Conservation (phyloP, 2,113 vertebrate species). For the Stictonetta naevosa region DNA sequence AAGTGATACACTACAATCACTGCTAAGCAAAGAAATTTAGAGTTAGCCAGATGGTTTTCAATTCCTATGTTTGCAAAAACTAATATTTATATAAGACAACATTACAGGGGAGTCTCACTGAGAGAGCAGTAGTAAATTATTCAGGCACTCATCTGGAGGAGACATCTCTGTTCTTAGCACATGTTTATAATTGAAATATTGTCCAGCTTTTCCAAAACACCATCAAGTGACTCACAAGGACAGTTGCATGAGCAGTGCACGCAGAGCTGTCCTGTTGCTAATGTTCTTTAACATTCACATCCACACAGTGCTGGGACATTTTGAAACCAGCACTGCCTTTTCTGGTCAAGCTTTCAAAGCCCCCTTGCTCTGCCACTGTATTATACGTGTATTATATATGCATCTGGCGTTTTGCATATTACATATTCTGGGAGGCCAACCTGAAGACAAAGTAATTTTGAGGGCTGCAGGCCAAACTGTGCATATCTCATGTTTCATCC, state of each 20-base stretch:
- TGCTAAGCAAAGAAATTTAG: neutral
- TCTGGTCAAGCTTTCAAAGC: neutral
- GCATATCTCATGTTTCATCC: neutral
- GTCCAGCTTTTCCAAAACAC: neutral
- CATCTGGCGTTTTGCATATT: neutral
- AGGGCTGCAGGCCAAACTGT: neutral
- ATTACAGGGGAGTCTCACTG: neutral
- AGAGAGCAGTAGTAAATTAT: constrained; percentile 23
- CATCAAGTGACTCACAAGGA: neutral
- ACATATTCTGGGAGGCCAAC: neutral
- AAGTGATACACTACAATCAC: neutral
- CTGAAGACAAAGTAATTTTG: neutral
- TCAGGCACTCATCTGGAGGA: neutral
- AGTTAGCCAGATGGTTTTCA: neutral
- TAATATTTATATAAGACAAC: constrained; percentile 23
- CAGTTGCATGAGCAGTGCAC: fast-evolving
- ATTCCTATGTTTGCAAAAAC: neutral
- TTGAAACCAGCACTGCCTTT: neutral
- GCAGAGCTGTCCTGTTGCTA: neutral
- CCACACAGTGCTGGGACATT: neutral
- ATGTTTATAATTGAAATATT: constrained; percentile 14
- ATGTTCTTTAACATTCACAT: neutral
- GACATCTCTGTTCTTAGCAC: neutral
- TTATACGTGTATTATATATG: neutral
- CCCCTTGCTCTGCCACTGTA: neutral